Base-by-base conservation (phyloP, 2,113 vertebrate genomes). In the Synchiropus splendidus region DNA sequence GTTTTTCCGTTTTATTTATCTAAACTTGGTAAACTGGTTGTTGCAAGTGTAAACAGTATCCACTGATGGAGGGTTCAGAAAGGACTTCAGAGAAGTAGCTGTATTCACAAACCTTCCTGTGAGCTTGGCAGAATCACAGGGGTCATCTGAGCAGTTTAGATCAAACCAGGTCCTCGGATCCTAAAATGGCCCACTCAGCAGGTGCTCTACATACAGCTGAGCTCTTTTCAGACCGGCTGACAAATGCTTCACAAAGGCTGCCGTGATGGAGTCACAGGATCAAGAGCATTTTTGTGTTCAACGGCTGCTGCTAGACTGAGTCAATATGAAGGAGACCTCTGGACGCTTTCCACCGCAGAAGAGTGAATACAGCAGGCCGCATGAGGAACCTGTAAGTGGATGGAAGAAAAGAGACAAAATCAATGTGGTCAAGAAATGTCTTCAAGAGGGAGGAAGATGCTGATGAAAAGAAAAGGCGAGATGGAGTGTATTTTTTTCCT, bases 81-180 rank as follows among this genome's bases (percentile, higher is more conserved):
- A 27, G 21, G 8, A 4, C 21, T 27, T 27, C 21, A 27, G 21
- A 42, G 36, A 66, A 36, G 34, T 32, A 51, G 39, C 45, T 50
- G 43, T 18, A 11, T 57, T 67, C 31, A 36, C 16, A 10, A 3
- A 45, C 37, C 17, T 21, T 33, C 33, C 13, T 13, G 46, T 39
- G 47, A 72, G 48, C n/a, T n/a, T n/a, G n/a, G n/a, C 12, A 37
- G 40, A 60, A 41, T 55, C 62, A 51, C 40, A 21, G 17, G 48
- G 73, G 61, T 69, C 64, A 51, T 52, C 49, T 47, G 59, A 77
- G 56, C 61, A 66, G 51, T 66, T 70, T 79, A 48, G 64, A 73
- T 75, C 64, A 67, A 77, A 70, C 54, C 39, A 54, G 48, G 58
- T 39, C 54, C 50, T 49, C 46, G 15, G 30, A 43, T 53, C 55